These are phyloP conservation scores for Regulus satrapa DNA, from an alignment of 2,113 vertebrate species.

Conservation along the genomic window DNA sequence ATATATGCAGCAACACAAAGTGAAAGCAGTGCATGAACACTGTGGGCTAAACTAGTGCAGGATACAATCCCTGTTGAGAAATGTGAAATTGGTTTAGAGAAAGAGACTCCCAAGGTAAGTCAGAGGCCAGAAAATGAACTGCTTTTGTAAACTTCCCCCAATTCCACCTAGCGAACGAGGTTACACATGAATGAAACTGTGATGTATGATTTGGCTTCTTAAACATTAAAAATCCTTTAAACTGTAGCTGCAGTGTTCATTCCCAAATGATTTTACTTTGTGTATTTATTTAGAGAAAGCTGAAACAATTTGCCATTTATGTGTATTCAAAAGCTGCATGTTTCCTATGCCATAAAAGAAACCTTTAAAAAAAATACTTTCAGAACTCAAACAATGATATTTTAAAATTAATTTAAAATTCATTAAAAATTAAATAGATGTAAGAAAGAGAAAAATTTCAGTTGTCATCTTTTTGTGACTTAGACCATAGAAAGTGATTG, in stretches of 20 bases:
- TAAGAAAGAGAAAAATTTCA: background rate
- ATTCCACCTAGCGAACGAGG: fast-evolving
- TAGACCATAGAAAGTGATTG: background rate
- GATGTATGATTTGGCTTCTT: background rate
- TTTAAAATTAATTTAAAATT: background rate
- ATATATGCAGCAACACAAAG: background rate
- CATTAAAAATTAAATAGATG: background rate
- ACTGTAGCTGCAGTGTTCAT: background rate
- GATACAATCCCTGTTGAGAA: background rate
- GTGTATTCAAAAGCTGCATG: background rate
- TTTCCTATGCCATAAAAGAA: background rate
- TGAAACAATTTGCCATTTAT: background rate
- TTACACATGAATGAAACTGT: background rate
- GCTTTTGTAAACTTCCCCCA: background rate
- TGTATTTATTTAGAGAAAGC: slow-evolving; percentile 25
- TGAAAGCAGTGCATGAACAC: background rate
- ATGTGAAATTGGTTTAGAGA: background rate
- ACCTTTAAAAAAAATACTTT: background rate
- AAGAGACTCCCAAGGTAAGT: background rate
- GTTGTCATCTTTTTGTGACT: background rate
- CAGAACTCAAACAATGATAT: background rate
- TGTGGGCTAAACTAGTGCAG: background rate
- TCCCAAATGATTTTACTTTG: background rate
- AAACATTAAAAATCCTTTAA: background rate
- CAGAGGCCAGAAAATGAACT: background rate